Evolutionary conservation across 1,140 invertebrate species (phyloP).

Genomic region (Sweltsa coloradensis): DNA sequence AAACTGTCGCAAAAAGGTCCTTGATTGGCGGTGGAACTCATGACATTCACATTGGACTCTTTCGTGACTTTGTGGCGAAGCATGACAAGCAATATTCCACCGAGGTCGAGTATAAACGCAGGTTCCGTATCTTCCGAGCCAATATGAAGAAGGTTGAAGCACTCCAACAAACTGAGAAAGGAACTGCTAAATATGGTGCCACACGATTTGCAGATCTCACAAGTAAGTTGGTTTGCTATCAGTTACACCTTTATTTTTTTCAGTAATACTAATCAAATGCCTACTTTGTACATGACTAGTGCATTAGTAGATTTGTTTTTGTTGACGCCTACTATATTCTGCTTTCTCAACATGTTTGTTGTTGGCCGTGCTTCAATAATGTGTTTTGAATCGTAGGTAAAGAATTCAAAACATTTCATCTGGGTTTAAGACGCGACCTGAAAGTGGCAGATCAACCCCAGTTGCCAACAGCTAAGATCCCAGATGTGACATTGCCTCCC

Average conservation of each 20-base stretch:
- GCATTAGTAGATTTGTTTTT: too few species aligned
- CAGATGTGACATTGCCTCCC: slow-evolving; percentile 41
- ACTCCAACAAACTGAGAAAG: slow-evolving; percentile 68
- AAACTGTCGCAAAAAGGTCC: too few species aligned
- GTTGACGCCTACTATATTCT: too few species aligned
- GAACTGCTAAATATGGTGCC: slow-evolving; percentile 79
- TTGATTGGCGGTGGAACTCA: too few species aligned
- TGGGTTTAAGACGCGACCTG: slow-evolving; percentile 48
- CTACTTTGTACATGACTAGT: too few species aligned
- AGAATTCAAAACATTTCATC: slow-evolving; percentile 54
- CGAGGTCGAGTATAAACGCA: slow-evolving; percentile 47
- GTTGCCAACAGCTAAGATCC: slow-evolving; percentile 47
- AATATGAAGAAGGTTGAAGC: slow-evolving; percentile 71
- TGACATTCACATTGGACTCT: slow-evolving; percentile 22
- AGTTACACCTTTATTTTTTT: too few species aligned
- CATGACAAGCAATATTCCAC: slow-evolving; percentile 52
- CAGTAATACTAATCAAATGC: too few species aligned
- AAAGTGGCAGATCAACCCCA: slow-evolving; percentile 38
- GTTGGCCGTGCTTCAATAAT: too few species aligned
- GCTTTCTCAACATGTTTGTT: too few species aligned
- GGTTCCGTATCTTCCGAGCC: slow-evolving; percentile 66
- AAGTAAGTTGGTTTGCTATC: too few species aligned
- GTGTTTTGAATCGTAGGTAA: too few species aligned
- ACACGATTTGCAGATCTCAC: slow-evolving; percentile 85
- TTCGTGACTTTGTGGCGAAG: slow-evolving; percentile 42